Evolutionary conservation across 2,113 vertebrate species (phyloP).

Genomic region (Psilopsiagon aymara): DNA sequence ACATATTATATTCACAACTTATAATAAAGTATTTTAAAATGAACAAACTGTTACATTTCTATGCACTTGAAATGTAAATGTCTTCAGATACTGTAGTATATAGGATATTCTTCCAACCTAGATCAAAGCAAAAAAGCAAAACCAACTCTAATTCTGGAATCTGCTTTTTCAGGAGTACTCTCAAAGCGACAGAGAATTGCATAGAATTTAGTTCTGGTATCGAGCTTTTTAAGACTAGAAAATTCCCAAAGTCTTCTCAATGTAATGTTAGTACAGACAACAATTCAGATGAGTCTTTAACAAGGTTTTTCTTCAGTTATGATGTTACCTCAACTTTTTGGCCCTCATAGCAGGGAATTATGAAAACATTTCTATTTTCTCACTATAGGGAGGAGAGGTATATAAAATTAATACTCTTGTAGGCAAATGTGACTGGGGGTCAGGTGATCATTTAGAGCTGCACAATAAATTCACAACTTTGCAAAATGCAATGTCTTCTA

Average conservation of each 20-base stretch:
- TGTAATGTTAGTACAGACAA: not conserved
- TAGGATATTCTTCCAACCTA: not conserved
- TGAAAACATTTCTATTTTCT: not conserved
- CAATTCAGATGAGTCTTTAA: not conserved
- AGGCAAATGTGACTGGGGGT: not conserved
- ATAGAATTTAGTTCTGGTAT: not conserved
- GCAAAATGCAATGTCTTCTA: not conserved
- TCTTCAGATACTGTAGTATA: not conserved
- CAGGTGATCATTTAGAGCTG: not conserved
- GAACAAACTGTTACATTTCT: not conserved
- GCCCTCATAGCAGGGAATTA: not conserved
- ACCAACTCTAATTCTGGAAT: not conserved
- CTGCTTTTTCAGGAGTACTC: not conserved
- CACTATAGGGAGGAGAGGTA: not conserved
- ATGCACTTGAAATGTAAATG: not conserved
- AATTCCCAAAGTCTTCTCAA: not conserved
- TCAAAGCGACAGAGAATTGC: not conserved
- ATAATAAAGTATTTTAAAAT: not conserved
- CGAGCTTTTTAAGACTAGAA: not conserved
- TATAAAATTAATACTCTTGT: not conserved
- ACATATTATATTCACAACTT: not conserved
- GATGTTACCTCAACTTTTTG: not conserved
- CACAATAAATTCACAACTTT: not conserved
- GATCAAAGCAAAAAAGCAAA: not conserved
- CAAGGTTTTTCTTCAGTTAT: not conserved